These are phyloP conservation scores for Leuciscus waleckii DNA, from an alignment of 2,797 vertebrate species.

Conservation along the genomic window DNA sequence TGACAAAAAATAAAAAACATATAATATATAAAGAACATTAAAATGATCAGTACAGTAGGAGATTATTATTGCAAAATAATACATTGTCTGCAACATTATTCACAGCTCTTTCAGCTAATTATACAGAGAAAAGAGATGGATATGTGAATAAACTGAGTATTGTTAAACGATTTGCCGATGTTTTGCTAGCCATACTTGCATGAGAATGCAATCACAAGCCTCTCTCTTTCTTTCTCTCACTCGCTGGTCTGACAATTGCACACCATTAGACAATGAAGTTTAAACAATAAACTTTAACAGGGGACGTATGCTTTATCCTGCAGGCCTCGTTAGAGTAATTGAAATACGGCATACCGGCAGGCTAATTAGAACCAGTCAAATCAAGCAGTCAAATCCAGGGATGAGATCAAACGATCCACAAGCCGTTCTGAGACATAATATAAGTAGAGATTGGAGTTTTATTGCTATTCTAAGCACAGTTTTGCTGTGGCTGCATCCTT, in stretches of 20 bases:
- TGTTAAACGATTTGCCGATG: constrained; percentile 7
- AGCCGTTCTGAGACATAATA: constrained; percentile 26
- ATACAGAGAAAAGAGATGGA: background rate
- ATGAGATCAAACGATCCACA: constrained; percentile 37
- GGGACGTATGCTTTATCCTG: constrained; percentile 33
- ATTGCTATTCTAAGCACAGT: constrained; percentile 17
- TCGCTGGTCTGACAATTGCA: background rate
- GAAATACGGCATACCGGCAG: background rate
- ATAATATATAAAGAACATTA: background rate
- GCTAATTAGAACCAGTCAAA: constrained; percentile 43
- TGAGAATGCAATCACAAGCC: background rate
- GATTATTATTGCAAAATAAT: constrained; percentile 2
- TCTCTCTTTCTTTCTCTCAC: constrained; percentile 2
- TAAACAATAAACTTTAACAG: constrained; percentile 43
- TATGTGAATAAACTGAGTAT: background rate
- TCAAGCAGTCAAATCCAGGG: constrained; percentile 25
- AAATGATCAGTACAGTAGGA: background rate
- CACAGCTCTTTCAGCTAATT: background rate
- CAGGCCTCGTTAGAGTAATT: constrained; percentile 40
- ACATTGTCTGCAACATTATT: background rate
- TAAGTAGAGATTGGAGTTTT: constrained; percentile 3
- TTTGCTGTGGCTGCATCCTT: background rate
- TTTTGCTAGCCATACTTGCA: constrained; percentile 10
- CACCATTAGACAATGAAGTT: constrained; percentile 31
- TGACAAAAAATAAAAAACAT: background rate